A percentile compares a stretch with the other conserved stretches of the same genome.
Evolutionary conservation across 2,113 vertebrate species (phyloP).

Genomic region (Sinocyclocheilus anophthalmus): DNA sequence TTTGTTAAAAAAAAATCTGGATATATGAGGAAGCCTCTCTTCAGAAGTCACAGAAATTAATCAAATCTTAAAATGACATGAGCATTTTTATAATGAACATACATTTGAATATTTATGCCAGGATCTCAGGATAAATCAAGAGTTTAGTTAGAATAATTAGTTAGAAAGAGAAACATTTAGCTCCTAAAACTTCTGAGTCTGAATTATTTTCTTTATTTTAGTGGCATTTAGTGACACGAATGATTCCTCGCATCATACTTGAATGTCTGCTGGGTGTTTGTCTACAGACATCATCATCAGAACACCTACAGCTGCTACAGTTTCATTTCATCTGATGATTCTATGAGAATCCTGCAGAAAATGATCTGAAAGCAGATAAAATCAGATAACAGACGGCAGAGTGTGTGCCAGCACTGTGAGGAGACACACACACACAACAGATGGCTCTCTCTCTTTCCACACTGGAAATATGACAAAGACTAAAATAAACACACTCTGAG

Average conservation of each 20-base stretch:
- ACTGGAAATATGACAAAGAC: conserved; percentile 64
- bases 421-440: conserved; percentile 58
- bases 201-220: neutral
- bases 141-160: too few relatives aligned
- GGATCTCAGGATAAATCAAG: too few relatives aligned
- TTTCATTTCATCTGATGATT: neutral
- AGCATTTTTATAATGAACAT: neutral
- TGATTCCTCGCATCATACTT: too few relatives aligned
- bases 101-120: neutral
- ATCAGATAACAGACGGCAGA: neutral
- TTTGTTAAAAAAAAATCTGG: neutral
- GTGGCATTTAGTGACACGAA: neutral
- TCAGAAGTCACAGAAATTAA: neutral
- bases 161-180: neutral
- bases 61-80: neutral
- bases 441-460: conserved; percentile 61
- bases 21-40: neutral
- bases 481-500: conserved; percentile 49
- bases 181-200: neutral
- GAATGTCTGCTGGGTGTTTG: too few relatives aligned
- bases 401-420: neutral
- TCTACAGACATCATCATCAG: too few relatives aligned
- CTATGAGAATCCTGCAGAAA: neutral
- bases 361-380: neutral
- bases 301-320: neutral